Evolutionary conservation across 2,113 vertebrate genomes (phyloP).

Genomic region (Hypomesus transpacificus): DNA sequence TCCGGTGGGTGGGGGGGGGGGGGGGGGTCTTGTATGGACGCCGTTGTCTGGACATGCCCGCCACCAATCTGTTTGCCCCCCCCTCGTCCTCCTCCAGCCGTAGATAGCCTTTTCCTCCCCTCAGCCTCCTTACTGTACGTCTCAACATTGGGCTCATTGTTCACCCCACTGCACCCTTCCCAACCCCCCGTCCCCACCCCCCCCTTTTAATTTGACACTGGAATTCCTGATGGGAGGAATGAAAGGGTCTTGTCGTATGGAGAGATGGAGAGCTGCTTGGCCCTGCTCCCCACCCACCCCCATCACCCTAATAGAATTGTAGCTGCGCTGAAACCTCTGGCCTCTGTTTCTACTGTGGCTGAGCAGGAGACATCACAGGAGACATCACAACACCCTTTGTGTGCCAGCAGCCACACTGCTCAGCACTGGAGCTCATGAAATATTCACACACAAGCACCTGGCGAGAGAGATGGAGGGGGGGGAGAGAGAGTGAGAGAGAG

Average conservation of each 20-base stretch:
- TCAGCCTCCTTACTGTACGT: slow-evolving; percentile 40
- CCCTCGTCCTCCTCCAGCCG: not conserved
- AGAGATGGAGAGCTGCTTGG: slow-evolving; percentile 43
- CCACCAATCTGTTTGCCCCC: slow-evolving; percentile 45
- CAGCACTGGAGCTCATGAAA: slow-evolving; percentile 61
- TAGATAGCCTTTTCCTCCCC: not conserved
- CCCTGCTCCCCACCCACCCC: slow-evolving; percentile 40
- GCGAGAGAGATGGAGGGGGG: slow-evolving; percentile 34
- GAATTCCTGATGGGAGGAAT: slow-evolving; percentile 60
- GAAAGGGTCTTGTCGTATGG: slow-evolving; percentile 46
- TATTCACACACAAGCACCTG: slow-evolving; percentile 71
- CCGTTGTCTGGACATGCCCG: slow-evolving; percentile 41
- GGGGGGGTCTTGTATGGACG: slow-evolving; percentile 17
- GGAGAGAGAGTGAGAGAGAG: too few species aligned
- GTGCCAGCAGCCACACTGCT: slow-evolving; percentile 23
- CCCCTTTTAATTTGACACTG: slow-evolving; percentile 48
- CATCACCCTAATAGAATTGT: slow-evolving; percentile 72
- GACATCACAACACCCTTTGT: slow-evolving; percentile 61
- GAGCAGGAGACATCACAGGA: slow-evolving; percentile 51
- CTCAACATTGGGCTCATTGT: slow-evolving; percentile 67
- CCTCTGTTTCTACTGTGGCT: slow-evolving; percentile 59
- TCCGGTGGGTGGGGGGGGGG: not conserved
- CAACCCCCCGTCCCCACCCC: not conserved
- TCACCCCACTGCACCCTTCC: not conserved
- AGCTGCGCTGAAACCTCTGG: slow-evolving; percentile 58